Percentiles rank a stretch among this genome's conserved stretches.
These are phyloP conservation scores for Sebastes paucispinis DNA, from an alignment of 2,797 vertebrate species.

Conservation along the genomic window DNA sequence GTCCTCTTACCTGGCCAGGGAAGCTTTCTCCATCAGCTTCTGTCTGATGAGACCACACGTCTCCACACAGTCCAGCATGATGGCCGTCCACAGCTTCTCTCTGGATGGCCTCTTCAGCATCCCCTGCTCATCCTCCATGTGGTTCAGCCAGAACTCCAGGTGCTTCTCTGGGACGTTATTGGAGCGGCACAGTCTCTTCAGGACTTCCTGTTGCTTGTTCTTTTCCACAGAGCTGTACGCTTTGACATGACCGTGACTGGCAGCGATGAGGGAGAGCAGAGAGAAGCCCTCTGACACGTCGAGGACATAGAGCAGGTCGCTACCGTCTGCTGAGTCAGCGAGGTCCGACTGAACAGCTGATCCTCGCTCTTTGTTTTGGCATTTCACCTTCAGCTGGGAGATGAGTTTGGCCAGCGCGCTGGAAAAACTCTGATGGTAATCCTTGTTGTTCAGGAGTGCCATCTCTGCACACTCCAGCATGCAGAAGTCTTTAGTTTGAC, in stretches of 20 bases:
- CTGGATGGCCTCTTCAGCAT: conserved; percentile 90
- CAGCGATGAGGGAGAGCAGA: conserved; percentile 90
- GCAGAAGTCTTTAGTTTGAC: conserved; percentile 71
- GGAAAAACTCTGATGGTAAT: conserved; percentile 89
- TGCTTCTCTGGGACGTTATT: conserved; percentile 85
- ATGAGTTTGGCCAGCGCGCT: conserved; percentile 87
- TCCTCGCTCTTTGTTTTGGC: conserved; percentile 36
- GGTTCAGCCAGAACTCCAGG: conserved; percentile 94
- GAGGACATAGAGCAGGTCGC: conserved; percentile 87
- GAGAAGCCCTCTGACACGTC: conserved; percentile 98
- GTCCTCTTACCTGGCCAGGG: conserved; percentile 88
- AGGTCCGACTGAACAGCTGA: conserved; percentile 38
- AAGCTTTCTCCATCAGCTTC: conserved; percentile 97
- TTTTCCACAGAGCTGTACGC: conserved; percentile 96
- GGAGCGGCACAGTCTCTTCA: conserved; percentile 85
- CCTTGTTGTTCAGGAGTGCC: conserved; percentile 89
- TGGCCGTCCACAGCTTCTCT: conserved; percentile 95
- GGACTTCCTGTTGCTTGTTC: conserved; percentile 88
- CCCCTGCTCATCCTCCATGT: conserved; percentile 88
- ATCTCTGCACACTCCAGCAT: conserved; percentile 92
- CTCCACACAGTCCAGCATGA: conserved; percentile 95
- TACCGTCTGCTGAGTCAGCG: background rate
- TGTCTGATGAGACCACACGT: conserved; percentile 94
- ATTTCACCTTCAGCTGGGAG: conserved; percentile 70
- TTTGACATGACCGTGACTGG: conserved; percentile 86